phyloP scores from a whole-genome alignment of 2,113 vertebrate species.

The Monopterus albus region DNA sequence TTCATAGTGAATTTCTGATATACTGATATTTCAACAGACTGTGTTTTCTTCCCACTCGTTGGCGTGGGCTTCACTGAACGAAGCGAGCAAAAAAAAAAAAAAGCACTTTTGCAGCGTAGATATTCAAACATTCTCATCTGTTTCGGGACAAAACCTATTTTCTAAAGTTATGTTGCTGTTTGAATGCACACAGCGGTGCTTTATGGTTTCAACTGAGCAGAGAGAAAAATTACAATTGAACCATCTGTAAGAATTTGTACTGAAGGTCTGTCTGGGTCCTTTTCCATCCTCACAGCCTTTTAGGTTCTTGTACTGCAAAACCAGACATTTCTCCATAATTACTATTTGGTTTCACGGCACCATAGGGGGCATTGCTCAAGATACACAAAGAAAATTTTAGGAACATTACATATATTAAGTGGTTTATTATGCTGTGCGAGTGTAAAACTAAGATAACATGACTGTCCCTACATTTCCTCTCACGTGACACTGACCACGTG shows the following conservation, averaged over 20 bases:
- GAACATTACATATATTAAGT: too few species aligned
- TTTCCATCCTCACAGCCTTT: background rate
- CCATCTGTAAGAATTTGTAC: slow-evolving; percentile 8
- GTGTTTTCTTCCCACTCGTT: slow-evolving; percentile 18
- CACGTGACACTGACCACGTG: too few species aligned
- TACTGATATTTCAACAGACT: slow-evolving; percentile 29
- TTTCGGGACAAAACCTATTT: slow-evolving; percentile 52
- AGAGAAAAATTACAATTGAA: background rate
- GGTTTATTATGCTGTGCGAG: too few species aligned
- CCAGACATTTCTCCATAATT: background rate
- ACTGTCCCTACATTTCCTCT: too few species aligned
- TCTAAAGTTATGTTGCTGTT: slow-evolving; percentile 38
- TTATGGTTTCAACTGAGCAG: slow-evolving; percentile 45
- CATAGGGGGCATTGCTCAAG: background rate
- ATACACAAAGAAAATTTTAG: background rate
- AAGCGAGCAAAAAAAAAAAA: slow-evolving; percentile 36
- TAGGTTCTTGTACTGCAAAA: slow-evolving; percentile 41
- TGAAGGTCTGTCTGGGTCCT: background rate
- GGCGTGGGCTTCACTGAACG: slow-evolving; percentile 21
- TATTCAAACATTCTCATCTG: slow-evolving; percentile 24
- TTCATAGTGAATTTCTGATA: slow-evolving; percentile 47
- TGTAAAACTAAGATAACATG: too few species aligned
- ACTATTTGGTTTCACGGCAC: too few species aligned
- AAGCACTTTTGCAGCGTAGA: slow-evolving; percentile 19
- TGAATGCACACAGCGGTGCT: slow-evolving; percentile 17